Conservation (phyloP, 2,113 vertebrate species). For the Colinus virginianus region DNA sequence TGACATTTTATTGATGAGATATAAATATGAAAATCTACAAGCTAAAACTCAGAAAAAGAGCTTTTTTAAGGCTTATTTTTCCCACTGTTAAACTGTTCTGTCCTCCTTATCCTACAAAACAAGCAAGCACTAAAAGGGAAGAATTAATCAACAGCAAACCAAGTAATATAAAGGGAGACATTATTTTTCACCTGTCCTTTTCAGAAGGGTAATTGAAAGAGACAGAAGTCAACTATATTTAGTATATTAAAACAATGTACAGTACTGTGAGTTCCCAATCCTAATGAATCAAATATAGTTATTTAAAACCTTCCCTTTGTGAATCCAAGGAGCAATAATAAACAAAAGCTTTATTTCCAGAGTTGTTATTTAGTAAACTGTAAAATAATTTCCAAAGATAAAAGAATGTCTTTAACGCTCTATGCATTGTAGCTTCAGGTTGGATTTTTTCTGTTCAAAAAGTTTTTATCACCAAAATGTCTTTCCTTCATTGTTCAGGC, state of each 20-base stretch:
- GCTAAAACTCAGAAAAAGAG: background rate
- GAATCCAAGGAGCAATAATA: constrained; percentile 5
- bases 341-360: constrained; percentile 19
- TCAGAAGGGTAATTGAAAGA: constrained; percentile 65
- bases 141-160: constrained; percentile 49
- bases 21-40: background rate
- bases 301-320: constrained; percentile 4
- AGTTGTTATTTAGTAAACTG: constrained; percentile 19
- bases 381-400: constrained; percentile 40
- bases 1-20: background rate
- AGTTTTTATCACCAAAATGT: background rate
- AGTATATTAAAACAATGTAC: constrained; percentile 57
- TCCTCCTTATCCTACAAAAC: background rate
- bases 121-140: constrained; percentile 13
- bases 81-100: background rate
- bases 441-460: constrained; percentile 8
- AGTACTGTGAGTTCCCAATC: constrained; percentile 40
- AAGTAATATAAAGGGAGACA: constrained; percentile 37
- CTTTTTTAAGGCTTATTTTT: background rate
- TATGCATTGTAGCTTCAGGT: background rate
- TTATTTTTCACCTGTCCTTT: constrained; percentile 53
- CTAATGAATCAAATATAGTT: constrained; percentile 43
- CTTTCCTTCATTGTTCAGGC: background rate
- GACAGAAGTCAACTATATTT: constrained; percentile 70
- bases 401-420: background rate